phyloP scores from a whole-genome alignment of 2,888 invertebrate species.

The Anaspis maculata region DNA sequence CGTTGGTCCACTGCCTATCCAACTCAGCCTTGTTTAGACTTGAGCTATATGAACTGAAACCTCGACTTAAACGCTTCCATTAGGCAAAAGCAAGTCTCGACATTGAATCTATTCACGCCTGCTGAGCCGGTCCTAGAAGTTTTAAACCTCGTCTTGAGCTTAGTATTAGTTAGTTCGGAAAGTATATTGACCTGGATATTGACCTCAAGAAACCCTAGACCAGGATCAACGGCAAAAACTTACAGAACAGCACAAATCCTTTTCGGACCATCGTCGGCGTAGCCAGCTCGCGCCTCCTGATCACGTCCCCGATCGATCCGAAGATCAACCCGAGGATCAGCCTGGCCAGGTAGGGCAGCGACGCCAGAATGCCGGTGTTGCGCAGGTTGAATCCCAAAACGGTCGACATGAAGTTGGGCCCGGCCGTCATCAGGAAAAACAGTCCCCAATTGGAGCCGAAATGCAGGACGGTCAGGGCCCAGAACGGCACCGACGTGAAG shows the following conservation, averaged over 20 bases:
- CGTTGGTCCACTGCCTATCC: too few species aligned
- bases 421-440: slow-evolving; percentile 67
- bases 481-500: slow-evolving; percentile 57
- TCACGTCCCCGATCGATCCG: slow-evolving; percentile 59
- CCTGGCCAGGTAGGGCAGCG: slow-evolving; percentile 63
- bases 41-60: too few species aligned
- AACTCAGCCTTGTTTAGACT: too few species aligned
- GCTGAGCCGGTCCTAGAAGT: too few species aligned
- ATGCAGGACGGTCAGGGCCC: slow-evolving; percentile 57
- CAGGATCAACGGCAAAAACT: too few species aligned
- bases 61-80: too few species aligned
- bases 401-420: slow-evolving; percentile 66
- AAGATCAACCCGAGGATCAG: slow-evolving; percentile 61
- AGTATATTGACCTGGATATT: too few species aligned
- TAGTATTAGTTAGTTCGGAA: too few species aligned
- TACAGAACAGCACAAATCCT: slow-evolving; percentile 57
- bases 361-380: slow-evolving; percentile 61
- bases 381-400: slow-evolving; percentile 62
- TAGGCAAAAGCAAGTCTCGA: too few species aligned
- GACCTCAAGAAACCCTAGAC: too few species aligned
- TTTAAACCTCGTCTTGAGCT: too few species aligned
- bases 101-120: too few species aligned
- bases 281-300: slow-evolving; percentile 44
- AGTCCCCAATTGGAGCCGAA: slow-evolving; percentile 72
- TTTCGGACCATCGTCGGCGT: slow-evolving; percentile 54